phyloP scores from a whole-genome alignment of 2,888 invertebrate species.

The Heteromyza rotundicornis region DNA sequence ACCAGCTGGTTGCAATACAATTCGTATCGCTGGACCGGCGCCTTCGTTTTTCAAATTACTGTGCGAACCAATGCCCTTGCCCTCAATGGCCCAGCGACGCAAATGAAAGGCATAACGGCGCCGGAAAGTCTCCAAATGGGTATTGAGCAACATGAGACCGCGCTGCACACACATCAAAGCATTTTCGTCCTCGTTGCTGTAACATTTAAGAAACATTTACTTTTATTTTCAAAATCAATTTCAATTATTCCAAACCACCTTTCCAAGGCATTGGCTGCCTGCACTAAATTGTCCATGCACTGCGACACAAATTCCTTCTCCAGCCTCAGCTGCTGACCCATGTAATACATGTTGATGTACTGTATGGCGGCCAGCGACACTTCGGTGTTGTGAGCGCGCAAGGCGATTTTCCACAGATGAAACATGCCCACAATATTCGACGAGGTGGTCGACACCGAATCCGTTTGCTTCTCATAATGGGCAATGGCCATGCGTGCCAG shows the following conservation, averaged over 20 bases:
- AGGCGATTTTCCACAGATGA: slow-evolving; percentile 92
- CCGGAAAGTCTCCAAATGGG: slow-evolving; percentile 91
- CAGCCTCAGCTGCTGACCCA: slow-evolving; percentile 87
- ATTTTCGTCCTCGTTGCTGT: slow-evolving; percentile 68
- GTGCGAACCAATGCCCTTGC: slow-evolving; percentile 79
- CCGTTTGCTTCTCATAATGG: slow-evolving; percentile 66
- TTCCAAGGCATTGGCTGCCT: slow-evolving; percentile 77
- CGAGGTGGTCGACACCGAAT: slow-evolving; percentile 49
- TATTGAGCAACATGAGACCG: slow-evolving; percentile 84
- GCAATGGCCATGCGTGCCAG: slow-evolving; percentile 82
- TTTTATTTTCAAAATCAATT: too few relatives aligned
- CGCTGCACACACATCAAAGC: slow-evolving; percentile 89
- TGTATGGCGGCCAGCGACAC: slow-evolving; percentile 95
- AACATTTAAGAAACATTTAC: too few relatives aligned
- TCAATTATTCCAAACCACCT: too few relatives aligned
- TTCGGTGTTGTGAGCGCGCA: slow-evolving; percentile 89
- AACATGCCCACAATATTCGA: slow-evolving; percentile 85
- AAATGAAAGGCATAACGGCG: slow-evolving; percentile 87
- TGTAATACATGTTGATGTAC: slow-evolving; percentile 92
- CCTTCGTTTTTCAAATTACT: slow-evolving; percentile 64
- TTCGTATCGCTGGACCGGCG: slow-evolving; percentile 72
- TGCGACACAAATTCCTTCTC: slow-evolving; percentile 93
- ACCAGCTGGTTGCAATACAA: slow-evolving; percentile 88
- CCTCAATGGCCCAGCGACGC: slow-evolving; percentile 86
- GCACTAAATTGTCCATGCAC: slow-evolving; percentile 90